Evolutionary conservation across 1,140 invertebrate species (phyloP).

Genomic region (Brachionus koreanus): DNA sequence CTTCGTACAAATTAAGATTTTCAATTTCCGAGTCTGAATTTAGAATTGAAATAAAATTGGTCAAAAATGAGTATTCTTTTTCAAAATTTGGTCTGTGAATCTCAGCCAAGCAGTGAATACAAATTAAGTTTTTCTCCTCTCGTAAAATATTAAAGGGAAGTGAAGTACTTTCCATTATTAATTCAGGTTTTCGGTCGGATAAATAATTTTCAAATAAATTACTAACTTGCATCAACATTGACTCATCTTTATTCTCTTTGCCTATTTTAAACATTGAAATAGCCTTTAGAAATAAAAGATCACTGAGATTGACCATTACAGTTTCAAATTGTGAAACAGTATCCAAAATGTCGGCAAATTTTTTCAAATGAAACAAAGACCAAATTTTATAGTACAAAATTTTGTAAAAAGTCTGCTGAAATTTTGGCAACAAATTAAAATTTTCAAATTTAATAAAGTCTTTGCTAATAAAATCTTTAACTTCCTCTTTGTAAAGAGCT

Average conservation of each 20-base stretch:
- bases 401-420: conserved; percentile 6
- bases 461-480: background rate
- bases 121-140: conserved; percentile 1
- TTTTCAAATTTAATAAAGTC: background rate
- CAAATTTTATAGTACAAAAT: conserved; percentile 7
- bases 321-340: background rate
- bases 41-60: background rate
- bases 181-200: background rate
- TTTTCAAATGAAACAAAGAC: conserved; percentile 25
- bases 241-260: background rate
- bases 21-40: background rate
- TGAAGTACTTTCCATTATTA: background rate
- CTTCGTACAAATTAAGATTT: background rate
- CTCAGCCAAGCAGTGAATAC: background rate
- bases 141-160: background rate
- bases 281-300: background rate
- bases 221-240: background rate
- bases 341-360: background rate
- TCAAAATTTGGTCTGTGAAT: conserved; percentile 3
- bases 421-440: background rate
- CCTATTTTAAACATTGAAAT: background rate
- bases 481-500: background rate
- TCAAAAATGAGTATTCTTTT: background rate
- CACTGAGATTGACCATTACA: background rate
- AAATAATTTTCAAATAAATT: background rate